phyloP scores from a whole-genome alignment of 2,113 vertebrate species.

The Leptocoma aspasia region DNA sequence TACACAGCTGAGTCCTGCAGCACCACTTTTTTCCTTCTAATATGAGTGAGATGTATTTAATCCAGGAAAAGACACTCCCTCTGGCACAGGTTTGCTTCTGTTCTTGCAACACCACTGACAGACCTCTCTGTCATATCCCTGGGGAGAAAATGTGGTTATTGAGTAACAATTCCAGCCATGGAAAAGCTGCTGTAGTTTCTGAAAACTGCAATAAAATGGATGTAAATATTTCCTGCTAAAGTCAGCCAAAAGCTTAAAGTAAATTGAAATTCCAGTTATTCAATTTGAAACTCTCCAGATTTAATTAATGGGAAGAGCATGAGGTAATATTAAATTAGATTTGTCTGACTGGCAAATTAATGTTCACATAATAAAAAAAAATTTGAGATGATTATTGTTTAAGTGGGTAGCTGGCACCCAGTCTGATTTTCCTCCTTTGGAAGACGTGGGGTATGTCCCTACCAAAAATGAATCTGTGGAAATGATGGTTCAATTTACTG shows the following conservation, averaged over 20 bases:
- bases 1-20: not conserved
- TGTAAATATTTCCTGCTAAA: conserved; percentile 35
- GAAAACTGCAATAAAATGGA: conserved; percentile 1
- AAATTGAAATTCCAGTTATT: conserved; percentile 60
- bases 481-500: not conserved
- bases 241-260: conserved; percentile 55
- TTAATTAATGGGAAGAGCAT: conserved; percentile 72
- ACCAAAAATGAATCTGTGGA: not conserved
- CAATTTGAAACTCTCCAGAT: conserved; percentile 43
- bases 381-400: conserved; percentile 75
- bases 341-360: conserved; percentile 67
- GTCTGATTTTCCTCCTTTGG: conserved; percentile 61
- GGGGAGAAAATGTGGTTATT: not conserved
- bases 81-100: not conserved
- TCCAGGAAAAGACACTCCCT: not conserved
- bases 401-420: conserved; percentile 76
- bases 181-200: conserved; percentile 7
- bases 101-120: not conserved
- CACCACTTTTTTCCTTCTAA: not conserved
- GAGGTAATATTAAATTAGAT: conserved; percentile 76
- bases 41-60: not conserved
- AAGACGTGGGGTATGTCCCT: not conserved
- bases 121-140: not conserved
- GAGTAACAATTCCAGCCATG: not conserved
- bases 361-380: conserved; percentile 67